Evolutionary conservation across 1,140 invertebrate genomes (phyloP).

Genomic region (Pomacea maculata): DNA sequence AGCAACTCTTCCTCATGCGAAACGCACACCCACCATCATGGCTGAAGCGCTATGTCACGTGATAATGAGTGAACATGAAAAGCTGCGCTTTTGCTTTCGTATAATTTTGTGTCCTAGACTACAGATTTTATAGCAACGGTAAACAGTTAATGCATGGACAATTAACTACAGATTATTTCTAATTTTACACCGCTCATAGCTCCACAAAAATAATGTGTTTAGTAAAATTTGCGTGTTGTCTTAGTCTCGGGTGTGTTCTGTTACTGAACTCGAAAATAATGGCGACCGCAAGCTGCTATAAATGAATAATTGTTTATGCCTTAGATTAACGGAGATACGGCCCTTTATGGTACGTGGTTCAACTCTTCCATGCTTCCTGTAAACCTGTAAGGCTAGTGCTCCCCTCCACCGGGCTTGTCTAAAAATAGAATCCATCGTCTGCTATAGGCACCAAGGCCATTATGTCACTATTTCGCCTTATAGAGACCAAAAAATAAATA

Average conservation of each 20-base stretch:
- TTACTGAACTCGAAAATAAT: neutral
- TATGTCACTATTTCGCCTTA: too few species aligned
- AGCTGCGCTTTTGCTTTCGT: conserved; percentile 14
- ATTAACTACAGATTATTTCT: neutral
- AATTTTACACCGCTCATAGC: neutral
- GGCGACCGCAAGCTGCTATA: neutral
- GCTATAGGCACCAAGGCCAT: too few species aligned
- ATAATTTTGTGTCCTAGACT: neutral
- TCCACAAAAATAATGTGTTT: neutral
- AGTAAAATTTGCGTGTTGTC: neutral
- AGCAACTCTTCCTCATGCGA: conserved; percentile 24
- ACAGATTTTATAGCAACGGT: neutral
- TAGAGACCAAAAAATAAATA: too few species aligned
- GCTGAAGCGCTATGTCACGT: conserved; percentile 62
- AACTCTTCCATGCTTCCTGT: too few species aligned
- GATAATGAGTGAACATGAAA: conserved; percentile 33
- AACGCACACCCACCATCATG: conserved; percentile 65
- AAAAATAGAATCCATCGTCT: too few species aligned
- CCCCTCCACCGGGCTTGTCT: too few species aligned
- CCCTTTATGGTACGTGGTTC: too few species aligned
- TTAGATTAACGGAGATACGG: too few species aligned
- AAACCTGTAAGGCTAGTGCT: too few species aligned
- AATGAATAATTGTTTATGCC: too few species aligned
- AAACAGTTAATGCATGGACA: neutral
- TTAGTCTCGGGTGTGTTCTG: neutral